Percentiles rank a stretch among this genome's conserved stretches.
Conservation (phyloP, 1,140 invertebrate species). For the Papilio helenus region DNA sequence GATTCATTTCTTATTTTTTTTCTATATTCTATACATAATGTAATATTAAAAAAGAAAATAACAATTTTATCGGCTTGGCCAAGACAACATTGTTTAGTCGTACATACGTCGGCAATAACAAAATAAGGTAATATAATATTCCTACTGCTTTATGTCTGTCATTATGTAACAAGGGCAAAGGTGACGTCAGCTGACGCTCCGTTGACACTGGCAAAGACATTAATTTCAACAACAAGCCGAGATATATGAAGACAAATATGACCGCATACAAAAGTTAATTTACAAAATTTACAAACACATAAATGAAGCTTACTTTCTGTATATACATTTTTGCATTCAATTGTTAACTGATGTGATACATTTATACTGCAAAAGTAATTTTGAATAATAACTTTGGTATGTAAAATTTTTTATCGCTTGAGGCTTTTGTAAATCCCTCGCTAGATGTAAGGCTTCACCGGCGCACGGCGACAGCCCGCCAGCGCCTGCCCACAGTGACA, state of each 20-base stretch:
- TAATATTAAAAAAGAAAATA: too few relatives aligned
- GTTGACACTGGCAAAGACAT: conserved; percentile 12
- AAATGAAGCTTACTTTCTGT: neutral
- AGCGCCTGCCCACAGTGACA: neutral
- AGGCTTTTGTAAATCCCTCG: neutral
- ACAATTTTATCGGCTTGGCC: too few relatives aligned
- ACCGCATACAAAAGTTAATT: neutral
- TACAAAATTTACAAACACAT: too few relatives aligned
- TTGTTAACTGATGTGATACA: neutral
- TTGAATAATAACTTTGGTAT: neutral
- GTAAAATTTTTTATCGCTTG: neutral
- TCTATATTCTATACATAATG: too few relatives aligned
- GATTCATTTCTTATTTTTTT: neutral
- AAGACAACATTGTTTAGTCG: neutral
- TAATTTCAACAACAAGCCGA: neutral
- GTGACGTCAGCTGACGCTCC: neutral
- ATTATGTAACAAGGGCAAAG: conserved; percentile 16
- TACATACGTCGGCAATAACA: neutral
- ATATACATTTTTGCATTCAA: neutral
- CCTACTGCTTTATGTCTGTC: neutral
- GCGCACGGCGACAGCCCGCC: neutral
- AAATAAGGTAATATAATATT: conserved; percentile 7
- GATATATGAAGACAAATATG: neutral
- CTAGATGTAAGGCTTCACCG: neutral
- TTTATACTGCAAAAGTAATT: neutral